Evolutionary conservation across 2,113 vertebrate species (phyloP).

Genomic region (Anarhynchus alexandrinus): DNA sequence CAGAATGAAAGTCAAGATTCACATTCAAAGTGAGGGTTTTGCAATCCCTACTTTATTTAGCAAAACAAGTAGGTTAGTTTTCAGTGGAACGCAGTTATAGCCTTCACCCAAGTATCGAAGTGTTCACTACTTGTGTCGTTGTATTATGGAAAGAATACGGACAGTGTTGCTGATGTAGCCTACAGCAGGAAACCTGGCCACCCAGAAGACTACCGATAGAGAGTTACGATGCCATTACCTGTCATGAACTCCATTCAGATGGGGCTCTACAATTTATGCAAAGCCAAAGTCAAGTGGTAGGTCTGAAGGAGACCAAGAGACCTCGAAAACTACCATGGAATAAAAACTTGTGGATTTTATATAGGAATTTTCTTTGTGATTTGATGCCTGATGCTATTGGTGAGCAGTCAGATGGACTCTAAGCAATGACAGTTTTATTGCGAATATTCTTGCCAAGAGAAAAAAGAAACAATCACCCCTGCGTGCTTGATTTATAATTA

Average conservation of each 20-base stretch:
- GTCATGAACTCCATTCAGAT: background rate
- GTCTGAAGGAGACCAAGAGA: background rate
- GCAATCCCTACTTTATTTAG: background rate
- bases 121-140: background rate
- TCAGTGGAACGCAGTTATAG: background rate
- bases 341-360: background rate
- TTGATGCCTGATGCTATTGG: background rate
- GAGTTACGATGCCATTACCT: background rate
- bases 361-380: background rate
- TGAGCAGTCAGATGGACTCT: background rate
- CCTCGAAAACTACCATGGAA: background rate
- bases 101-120: background rate
- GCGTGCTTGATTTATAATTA: constrained; percentile 39
- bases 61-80: background rate
- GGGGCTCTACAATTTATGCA: background rate
- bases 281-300: background rate
- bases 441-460: background rate
- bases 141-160: background rate
- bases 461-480: background rate
- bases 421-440: background rate
- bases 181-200: background rate
- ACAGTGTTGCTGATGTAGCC: background rate
- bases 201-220: background rate
- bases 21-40: background rate
- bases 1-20: background rate